Base-by-base conservation (phyloP, 2,888 invertebrate genomes). In the Ophioninae sp. region DNA sequence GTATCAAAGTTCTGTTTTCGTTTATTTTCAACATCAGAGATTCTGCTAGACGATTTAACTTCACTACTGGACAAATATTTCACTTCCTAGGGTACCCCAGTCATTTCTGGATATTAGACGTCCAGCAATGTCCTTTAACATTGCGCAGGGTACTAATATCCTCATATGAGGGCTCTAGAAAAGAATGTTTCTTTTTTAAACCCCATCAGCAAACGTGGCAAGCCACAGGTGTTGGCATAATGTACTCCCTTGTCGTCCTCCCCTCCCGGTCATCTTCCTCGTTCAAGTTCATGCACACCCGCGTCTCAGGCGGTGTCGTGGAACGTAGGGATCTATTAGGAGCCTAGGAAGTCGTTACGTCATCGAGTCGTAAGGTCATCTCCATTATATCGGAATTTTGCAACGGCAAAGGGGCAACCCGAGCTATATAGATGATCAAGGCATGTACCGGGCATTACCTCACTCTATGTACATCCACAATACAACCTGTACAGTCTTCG, bases 311-410 rank as follows among this genome's bases (percentile, higher is more conserved):
- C 8, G 79, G 71, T 71, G 78, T 75, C 65, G 71, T 81, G 71
- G 67, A 71, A 76, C 83, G 80, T 71, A 85, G 85, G 85, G 86
- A 85, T 87, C 87, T 85, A 88, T 90, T 88, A 89, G 87, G 86
- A 85, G 87, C 89, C 89, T 88, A 91, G 89, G 91, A 91, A 91
- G 90, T 91, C 87, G 88, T 91, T 91, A 90, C 90, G 89, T 91
- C 90, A 91, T 90, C 88, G 88, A 90, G 90, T 89, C 90, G 88
- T 87, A 90, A 51, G 92, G 91, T 92, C 92, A 90, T 90, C 89
- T 88, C 89, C 88, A 91, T 92, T 92, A 91, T 90, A 90, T 89
- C 85, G 91, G 92, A 91, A 92, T 92, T 91, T 90, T 85, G 85
- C 89, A 81, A 86, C 87, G 88, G 82, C 73, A 23, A 65, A n/a